Evolutionary conservation across 2,113 vertebrate genomes (phyloP).

Genomic region (Penelope pileata): DNA sequence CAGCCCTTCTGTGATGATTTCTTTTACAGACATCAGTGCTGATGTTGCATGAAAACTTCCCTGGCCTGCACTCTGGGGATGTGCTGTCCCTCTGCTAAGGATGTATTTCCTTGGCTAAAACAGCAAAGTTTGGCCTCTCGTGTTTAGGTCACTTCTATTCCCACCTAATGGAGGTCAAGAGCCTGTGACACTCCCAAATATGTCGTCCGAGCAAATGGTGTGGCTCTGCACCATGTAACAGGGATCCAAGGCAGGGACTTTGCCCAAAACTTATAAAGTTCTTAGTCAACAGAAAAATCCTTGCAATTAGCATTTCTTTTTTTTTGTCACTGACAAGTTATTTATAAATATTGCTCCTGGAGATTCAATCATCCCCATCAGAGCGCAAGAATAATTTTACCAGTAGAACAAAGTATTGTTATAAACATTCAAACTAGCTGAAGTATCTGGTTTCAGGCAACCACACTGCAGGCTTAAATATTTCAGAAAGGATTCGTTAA

Average conservation of each 20-base stretch:
- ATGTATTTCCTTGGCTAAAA: neutral
- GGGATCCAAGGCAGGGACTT: neutral
- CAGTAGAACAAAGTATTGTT: slow-evolving; percentile 34
- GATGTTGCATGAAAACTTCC: neutral
- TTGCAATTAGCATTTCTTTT: neutral
- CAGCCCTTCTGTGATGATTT: neutral
- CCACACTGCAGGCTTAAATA: slow-evolving; percentile 57
- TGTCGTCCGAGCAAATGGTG: rapidly evolving
- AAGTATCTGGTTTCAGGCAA: slow-evolving; percentile 60
- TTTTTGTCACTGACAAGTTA: neutral
- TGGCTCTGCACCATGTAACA: rapidly evolving
- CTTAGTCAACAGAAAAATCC: neutral
- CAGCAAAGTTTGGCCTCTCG: neutral
- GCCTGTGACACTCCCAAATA: rapidly evolving
- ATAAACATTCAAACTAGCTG: slow-evolving; percentile 13
- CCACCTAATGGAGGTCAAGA: rapidly evolving
- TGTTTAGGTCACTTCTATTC: rapidly evolving
- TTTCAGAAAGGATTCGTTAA: slow-evolving; percentile 61
- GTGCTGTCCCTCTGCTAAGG: rapidly evolving
- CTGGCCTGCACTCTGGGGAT: neutral
- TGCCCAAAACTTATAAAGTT: neutral
- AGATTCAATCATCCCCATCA: neutral
- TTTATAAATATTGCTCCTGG: slow-evolving; percentile 51
- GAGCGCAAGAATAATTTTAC: neutral
- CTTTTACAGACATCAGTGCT: neutral